These are phyloP conservation scores for Perccottus glenii DNA, from an alignment of 2,113 vertebrate species.

Conservation along the genomic window DNA sequence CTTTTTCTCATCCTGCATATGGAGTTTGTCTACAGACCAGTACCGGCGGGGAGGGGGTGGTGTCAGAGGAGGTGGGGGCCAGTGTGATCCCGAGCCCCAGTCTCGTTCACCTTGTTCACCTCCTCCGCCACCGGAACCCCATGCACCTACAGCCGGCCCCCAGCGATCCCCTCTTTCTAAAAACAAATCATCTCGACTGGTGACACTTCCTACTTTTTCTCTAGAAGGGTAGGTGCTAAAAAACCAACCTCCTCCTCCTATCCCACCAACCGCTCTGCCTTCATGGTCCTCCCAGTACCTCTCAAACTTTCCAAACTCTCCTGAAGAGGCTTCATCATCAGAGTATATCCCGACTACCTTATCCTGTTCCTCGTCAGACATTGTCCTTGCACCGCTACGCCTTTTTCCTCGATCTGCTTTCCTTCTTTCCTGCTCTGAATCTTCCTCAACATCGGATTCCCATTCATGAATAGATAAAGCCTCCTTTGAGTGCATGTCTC, in stretches of 20 bases:
- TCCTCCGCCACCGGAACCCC: constrained; percentile 67
- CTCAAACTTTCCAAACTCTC: constrained; percentile 86
- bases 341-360: constrained; percentile 80
- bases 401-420: constrained; percentile 62
- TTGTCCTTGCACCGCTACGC: constrained; percentile 61
- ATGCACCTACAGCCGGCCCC: constrained; percentile 67
- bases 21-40: constrained; percentile 92
- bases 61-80: constrained; percentile 76
- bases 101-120: constrained; percentile 51
- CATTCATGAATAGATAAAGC: constrained; percentile 77
- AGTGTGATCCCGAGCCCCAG: constrained; percentile 69
- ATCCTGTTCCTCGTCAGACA: constrained; percentile 79
- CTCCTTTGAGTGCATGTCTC: constrained; percentile 72
- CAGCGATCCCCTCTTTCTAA: constrained; percentile 74
- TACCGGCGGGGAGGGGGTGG: constrained; percentile 85
- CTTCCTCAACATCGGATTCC: constrained; percentile 73
- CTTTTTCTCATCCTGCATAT: constrained; percentile 86
- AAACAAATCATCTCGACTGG: constrained; percentile 78
- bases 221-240: constrained; percentile 89
- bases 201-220: constrained; percentile 82
- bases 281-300: constrained; percentile 87
- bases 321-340: constrained; percentile 80
- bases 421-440: constrained; percentile 70
- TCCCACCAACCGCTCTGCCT: constrained; percentile 78
- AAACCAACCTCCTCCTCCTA: constrained; percentile 83